These are phyloP conservation scores for Vanessa tameamea DNA, from an alignment of 1,140 invertebrate species.

Conservation along the genomic window DNA sequence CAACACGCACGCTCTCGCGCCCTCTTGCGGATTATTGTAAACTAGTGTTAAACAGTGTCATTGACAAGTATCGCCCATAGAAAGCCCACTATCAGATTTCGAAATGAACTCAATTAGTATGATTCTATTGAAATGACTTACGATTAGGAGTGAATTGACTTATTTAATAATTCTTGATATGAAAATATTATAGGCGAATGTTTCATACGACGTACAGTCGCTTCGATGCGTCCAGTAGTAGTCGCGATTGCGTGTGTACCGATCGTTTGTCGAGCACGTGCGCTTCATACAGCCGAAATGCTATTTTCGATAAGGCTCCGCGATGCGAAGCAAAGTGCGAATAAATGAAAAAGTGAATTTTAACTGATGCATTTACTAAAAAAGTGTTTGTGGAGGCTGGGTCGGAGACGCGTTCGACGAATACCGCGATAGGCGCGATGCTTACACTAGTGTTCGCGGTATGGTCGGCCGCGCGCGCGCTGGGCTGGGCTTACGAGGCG, in stretches of 20 bases:
- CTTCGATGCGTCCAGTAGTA: slow-evolving; percentile 54
- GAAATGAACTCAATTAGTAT: background rate
- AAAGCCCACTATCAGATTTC: slow-evolving; percentile 7
- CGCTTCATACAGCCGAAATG: slow-evolving; percentile 42
- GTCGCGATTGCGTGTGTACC: slow-evolving; percentile 61
- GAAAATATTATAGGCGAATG: slow-evolving; percentile 43
- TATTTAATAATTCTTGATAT: slow-evolving; percentile 41
- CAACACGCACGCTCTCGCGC: slow-evolving; percentile 52
- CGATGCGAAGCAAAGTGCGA: slow-evolving; percentile 33
- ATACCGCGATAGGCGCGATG: slow-evolving; percentile 67
- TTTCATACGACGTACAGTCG: slow-evolving; percentile 39
- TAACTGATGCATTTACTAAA: slow-evolving; percentile 55
- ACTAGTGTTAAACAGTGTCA: slow-evolving; percentile 22
- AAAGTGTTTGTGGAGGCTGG: slow-evolving; percentile 54
- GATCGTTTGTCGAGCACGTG: slow-evolving; percentile 58
- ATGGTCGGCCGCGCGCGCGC: slow-evolving; percentile 71
- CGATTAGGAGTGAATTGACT: slow-evolving; percentile 27
- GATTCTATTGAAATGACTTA: slow-evolving; percentile 12
- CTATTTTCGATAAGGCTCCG: slow-evolving; percentile 18
- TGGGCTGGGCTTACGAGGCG: slow-evolving; percentile 66
- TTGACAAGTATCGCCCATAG: slow-evolving; percentile 7
- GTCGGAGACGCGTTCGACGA: slow-evolving; percentile 57
- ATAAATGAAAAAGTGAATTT: slow-evolving; percentile 37
- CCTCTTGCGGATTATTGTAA: slow-evolving; percentile 19
- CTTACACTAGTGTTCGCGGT: slow-evolving; percentile 71